Evolutionary conservation across 2,113 vertebrate genomes (phyloP).

Genomic region (Nycticorax nycticorax): DNA sequence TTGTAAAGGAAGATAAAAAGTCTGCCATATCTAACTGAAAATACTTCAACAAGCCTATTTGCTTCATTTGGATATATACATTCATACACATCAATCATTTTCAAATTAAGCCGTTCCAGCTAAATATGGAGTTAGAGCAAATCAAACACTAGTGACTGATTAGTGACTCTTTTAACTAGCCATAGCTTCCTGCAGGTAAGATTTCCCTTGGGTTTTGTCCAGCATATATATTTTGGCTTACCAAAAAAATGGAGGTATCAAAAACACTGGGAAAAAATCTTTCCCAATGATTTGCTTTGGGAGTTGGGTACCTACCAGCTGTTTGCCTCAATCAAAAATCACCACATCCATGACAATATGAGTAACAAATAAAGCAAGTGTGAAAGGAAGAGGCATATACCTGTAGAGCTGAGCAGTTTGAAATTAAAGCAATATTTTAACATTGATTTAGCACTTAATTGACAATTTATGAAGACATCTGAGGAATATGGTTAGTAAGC

Average conservation of each 20-base stretch:
- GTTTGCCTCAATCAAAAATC: background rate
- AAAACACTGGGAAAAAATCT: background rate
- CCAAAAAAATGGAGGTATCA: background rate
- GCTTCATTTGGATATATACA: background rate
- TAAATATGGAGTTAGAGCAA: background rate
- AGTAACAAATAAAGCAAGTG: background rate
- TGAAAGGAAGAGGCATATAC: background rate
- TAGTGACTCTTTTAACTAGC: background rate
- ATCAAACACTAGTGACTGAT: background rate
- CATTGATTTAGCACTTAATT: background rate
- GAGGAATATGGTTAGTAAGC: background rate
- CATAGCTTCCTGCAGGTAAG: background rate
- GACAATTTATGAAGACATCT: background rate
- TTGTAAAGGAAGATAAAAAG: background rate
- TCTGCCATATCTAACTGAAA: background rate
- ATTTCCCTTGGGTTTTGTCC: background rate
- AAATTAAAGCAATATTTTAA: background rate
- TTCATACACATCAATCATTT: background rate
- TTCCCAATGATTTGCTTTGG: background rate
- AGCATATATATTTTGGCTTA: background rate
- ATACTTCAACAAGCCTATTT: background rate
- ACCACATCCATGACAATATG: background rate
- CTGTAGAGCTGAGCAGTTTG: background rate
- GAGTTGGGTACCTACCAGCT: background rate
- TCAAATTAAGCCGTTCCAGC: background rate